phyloP scores from a whole-genome alignment of 1,140 invertebrate genomes.

The Drosophila arizonae region DNA sequence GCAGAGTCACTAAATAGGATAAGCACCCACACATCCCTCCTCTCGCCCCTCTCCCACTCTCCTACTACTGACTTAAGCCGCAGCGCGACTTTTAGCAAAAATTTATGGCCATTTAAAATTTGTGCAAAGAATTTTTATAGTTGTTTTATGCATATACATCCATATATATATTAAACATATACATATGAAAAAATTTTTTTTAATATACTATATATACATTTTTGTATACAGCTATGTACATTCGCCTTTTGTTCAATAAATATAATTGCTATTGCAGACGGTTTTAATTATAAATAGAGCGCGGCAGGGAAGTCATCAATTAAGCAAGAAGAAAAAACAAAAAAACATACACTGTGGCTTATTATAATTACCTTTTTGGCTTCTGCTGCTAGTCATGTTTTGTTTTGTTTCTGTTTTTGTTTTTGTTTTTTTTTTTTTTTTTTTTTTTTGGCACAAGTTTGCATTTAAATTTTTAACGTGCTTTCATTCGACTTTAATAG shows the following conservation, averaged over 20 bases:
- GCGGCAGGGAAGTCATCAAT: slow-evolving; percentile 72
- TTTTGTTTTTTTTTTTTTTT: too few species aligned
- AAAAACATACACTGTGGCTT: slow-evolving; percentile 48
- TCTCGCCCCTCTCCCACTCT: neutral
- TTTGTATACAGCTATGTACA: slow-evolving; percentile 22
- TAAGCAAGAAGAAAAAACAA: slow-evolving; percentile 44
- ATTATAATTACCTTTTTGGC: slow-evolving; percentile 61
- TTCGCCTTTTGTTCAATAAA: slow-evolving; percentile 67
- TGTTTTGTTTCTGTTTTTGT: too few species aligned
- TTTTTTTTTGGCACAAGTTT: slow-evolving; percentile 66
- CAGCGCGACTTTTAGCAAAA: slow-evolving; percentile 43
- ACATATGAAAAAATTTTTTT: slow-evolving; percentile 9
- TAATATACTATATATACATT: slow-evolving; percentile 6
- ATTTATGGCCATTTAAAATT: slow-evolving; percentile 64
- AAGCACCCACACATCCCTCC: slow-evolving; percentile 30
- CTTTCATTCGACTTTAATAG: slow-evolving; percentile 57
- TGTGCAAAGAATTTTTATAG: slow-evolving; percentile 64
- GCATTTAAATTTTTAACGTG: slow-evolving; percentile 60
- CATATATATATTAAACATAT: slow-evolving; percentile 10
- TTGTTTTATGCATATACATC: slow-evolving; percentile 39
- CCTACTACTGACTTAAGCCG: slow-evolving; percentile 46
- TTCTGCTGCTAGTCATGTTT: slow-evolving; percentile 4
- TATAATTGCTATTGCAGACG: slow-evolving; percentile 68
- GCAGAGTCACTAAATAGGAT: slow-evolving; percentile 48
- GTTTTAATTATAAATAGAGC: slow-evolving; percentile 71